These are phyloP conservation scores for Saccopteryx leptura DNA, from an alignment of 2,113 vertebrate genomes.

Conservation along the genomic window DNA sequence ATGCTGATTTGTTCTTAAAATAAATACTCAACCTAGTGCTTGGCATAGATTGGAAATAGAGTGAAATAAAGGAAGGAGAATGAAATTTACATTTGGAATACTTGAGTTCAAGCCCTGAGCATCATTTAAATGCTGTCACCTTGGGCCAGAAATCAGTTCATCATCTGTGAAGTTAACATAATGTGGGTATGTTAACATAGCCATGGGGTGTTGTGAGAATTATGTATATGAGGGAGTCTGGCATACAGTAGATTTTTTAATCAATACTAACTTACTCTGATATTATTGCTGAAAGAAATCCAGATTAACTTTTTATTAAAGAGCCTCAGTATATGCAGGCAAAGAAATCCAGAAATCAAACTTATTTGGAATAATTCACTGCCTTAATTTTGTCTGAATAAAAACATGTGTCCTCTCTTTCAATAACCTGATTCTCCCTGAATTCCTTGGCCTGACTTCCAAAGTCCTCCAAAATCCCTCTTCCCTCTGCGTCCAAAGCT, in stretches of 20 bases:
- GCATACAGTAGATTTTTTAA: background rate
- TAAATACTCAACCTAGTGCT: background rate
- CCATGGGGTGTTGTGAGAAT: background rate
- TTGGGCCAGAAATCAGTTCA: background rate
- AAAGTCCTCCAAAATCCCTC: background rate
- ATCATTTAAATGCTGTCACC: background rate
- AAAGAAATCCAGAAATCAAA: slow-evolving; percentile 6
- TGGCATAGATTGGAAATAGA: background rate
- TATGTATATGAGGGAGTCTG: background rate
- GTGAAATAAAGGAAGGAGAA: background rate
- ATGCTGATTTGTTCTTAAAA: slow-evolving; percentile 33
- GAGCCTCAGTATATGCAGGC: background rate
- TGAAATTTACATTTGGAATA: background rate
- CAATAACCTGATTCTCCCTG: background rate
- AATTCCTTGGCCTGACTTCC: background rate
- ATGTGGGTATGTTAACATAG: background rate
- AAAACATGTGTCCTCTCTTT: background rate
- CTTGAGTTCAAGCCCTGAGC: background rate
- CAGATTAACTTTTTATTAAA: background rate
- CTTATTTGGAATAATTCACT: slow-evolving; percentile 18
- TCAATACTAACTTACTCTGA: background rate
- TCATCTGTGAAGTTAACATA: background rate
- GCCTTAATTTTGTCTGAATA: slow-evolving; percentile 33
- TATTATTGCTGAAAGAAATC: background rate
- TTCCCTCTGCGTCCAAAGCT: background rate